Base-by-base conservation (phyloP, 1,140 invertebrate species). In the Ceratina australensis region DNA sequence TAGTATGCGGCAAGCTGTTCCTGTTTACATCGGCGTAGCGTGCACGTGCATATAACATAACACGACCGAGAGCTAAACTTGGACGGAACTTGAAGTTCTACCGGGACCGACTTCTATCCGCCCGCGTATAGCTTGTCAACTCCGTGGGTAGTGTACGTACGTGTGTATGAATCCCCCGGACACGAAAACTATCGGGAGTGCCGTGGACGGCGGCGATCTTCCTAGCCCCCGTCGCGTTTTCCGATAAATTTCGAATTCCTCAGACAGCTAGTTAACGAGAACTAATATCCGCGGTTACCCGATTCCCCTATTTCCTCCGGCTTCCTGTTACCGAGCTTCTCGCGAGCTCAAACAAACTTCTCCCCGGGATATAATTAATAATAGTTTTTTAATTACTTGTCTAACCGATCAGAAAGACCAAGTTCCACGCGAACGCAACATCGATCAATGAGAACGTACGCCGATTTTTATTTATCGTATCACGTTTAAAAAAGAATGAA, bases 21-120 rank as follows among this genome's bases (percentile, higher is more conserved):
- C 33, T 71, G 73, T 80, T 68, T 61, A 61, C 64, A 79, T 42
- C 33, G 33, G 33, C 33, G 33, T n/a, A 54, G 16, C 28, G 16
- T 61, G 59, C 75, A 63, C 67, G 64, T 79, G 54, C 65, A 68
- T 28, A 54, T 60, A 81, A 78, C 52, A n/a, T n/a, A 42, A 42
- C 67, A 28, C 28, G 78, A 78, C 52, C 22, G 50, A 33, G 50
- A 33, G 61, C 59, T 67, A 63, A 84, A 85, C 68, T 82, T 72
- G 28, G 71, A 66, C 20, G 68, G 50, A 84, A 78, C 73, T 85
- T 78, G 57, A 79, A 82, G 61, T 78, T 82, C 71, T 42, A 22
- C 56, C 33, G n/a, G 20, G 72, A 73, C 26, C 59, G 80, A 82
- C 57, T 85, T 77, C 65, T 22, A 57, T 49, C 61, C 47, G 50